A percentile compares a stretch with the other conserved stretches of the same genome.
Evolutionary conservation across 1,140 invertebrate species (phyloP).

Genomic region (Diachasma alloeum): DNA sequence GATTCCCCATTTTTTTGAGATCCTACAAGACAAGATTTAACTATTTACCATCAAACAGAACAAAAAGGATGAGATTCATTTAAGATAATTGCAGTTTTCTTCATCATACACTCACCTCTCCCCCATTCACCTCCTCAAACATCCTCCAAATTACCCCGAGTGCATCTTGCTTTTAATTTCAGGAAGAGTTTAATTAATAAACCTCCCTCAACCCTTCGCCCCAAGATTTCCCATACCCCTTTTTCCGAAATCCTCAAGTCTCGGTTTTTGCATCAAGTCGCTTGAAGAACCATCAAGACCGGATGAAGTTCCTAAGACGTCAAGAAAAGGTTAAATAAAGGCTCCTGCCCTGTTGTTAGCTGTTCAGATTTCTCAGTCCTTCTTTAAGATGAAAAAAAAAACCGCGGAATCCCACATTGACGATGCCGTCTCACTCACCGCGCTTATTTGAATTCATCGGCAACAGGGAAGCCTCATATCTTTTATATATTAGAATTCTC

Average conservation of each 20-base stretch:
- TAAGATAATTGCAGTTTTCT: not conserved
- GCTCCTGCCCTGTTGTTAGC: slow-evolving; percentile 58
- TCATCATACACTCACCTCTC: not conserved
- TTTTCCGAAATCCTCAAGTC: not conserved
- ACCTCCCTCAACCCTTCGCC: slow-evolving; percentile 17
- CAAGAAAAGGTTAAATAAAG: slow-evolving; percentile 65
- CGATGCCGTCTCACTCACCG: slow-evolving; percentile 14
- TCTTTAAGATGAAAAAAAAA: slow-evolving; percentile 13
- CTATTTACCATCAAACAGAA: not conserved
- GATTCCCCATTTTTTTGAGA: no score
- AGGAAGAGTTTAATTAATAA: not conserved
- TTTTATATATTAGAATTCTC: slow-evolving; percentile 64
- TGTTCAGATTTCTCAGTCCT: slow-evolving; percentile 60
- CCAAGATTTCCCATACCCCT: slow-evolving; percentile 15
- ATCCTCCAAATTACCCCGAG: not conserved
- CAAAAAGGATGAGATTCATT: not conserved
- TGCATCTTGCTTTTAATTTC: not conserved
- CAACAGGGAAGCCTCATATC: slow-evolving; percentile 54
- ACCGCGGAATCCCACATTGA: not conserved
- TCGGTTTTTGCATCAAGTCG: not conserved
- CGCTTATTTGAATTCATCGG: slow-evolving; percentile 54
- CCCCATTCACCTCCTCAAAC: not conserved
- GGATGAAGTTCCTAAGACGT: slow-evolving; percentile 59
- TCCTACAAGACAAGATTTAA: not conserved
- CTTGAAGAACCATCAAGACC: slow-evolving; percentile 58